Evolutionary conservation across 1,140 invertebrate genomes (phyloP), one percentile per base, ranked within the genome.

Genomic region (Leptestheria dahalacensis): DNA sequence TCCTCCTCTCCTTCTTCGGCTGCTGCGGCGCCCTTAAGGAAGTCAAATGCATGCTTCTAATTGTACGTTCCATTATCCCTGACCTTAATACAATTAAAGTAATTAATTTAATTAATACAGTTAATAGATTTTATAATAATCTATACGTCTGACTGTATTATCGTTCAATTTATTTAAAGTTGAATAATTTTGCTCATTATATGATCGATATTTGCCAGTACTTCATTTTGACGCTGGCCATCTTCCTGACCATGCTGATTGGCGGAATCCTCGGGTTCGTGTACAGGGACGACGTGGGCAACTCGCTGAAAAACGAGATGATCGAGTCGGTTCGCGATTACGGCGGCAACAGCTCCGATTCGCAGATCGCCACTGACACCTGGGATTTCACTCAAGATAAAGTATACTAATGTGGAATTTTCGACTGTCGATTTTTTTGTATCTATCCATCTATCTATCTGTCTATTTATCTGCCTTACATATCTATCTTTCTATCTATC

Each of bases 191-290:
- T 41, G 15, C 15, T 41, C 6, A 41, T 41, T 15, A 41, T 9
- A 41, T 9, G 33, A 41, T 41, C 33, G 6, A 41, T 41, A 9
- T 59, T 67, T 49, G 70, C 24, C 75, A 91, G 86, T 92, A 92
- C 70, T 89, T 89, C 71, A 85, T 91, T 65, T 76, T 89, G 18
- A 77, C 92, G 24, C 82, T 91, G 64, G 74, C 91, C 60, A 80
- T 92, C 57, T 91, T 91, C 69, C 83, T 92, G 57, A 84, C 84
- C 55, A 84, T 92, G 79, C 71, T 92, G 61, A 83, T 92, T 64
- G 89, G 88, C 21, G 90, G 89, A 20, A 86, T 92, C 56, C 74
- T 94, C 33, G 86, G 86, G 24, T 92, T 90, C 67, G 86, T 93
- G 29, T 93, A 91, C 72, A 78, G 85, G 51, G 83, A 82, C 63